These are phyloP conservation scores for Scomber japonicus DNA, from an alignment of 2,113 vertebrate genomes.

Conservation along the genomic window DNA sequence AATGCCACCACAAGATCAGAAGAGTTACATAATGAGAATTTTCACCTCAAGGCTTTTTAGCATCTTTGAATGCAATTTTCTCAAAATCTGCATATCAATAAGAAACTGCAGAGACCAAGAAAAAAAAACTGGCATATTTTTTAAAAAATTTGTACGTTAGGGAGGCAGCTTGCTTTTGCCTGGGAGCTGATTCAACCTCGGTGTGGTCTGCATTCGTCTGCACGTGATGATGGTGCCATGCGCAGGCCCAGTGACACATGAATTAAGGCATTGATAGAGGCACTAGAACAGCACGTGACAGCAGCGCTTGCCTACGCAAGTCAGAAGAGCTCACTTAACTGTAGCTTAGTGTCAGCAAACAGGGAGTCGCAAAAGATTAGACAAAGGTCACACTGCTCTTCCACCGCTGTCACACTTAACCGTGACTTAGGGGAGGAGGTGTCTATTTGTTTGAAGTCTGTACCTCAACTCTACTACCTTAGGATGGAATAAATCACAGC, in stretches of 20 bases:
- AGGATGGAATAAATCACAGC: conserved; percentile 30
- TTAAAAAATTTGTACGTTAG: background rate
- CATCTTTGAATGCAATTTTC: conserved; percentile 23
- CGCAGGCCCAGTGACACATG: conserved; percentile 69
- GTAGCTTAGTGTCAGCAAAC: conserved; percentile 57
- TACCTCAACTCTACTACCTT: conserved; percentile 63
- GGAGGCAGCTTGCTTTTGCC: conserved; percentile 19
- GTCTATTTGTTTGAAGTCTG: conserved; percentile 30
- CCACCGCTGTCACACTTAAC: conserved; percentile 32
- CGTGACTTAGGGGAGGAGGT: conserved; percentile 19
- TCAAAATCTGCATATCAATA: conserved; percentile 28
- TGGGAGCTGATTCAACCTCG: conserved; percentile 20
- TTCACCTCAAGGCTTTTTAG: conserved; percentile 29
- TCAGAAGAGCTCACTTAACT: conserved; percentile 54
- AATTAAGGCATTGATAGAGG: conserved; percentile 85
- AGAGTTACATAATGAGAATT: conserved; percentile 37
- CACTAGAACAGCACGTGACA: conserved; percentile 78
- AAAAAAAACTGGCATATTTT: too few species aligned
- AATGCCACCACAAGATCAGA: conserved; percentile 37
- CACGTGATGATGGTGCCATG: conserved; percentile 52
- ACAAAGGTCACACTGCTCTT: conserved; percentile 42
- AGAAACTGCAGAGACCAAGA: background rate
- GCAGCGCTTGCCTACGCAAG: conserved; percentile 63
- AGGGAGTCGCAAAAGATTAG: conserved; percentile 34
- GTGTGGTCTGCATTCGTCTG: conserved; percentile 30